A percentile compares a stretch with the other conserved stretches of the same genome.
These are phyloP conservation scores for Carassius carassius DNA, from an alignment of 2,113 vertebrate genomes.

Conservation along the genomic window DNA sequence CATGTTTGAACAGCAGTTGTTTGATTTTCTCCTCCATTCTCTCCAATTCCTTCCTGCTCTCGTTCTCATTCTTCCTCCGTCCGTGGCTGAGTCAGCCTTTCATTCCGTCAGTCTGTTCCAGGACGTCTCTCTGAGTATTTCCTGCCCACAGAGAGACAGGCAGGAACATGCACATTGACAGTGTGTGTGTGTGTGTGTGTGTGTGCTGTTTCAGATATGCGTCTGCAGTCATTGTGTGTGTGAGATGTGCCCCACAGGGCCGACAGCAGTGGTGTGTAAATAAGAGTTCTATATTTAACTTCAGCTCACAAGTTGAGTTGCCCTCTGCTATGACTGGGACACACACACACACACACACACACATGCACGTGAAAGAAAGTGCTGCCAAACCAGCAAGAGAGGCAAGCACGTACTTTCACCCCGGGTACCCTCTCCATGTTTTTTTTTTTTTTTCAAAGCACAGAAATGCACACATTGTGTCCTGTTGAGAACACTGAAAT, in stretches of 20 bases:
- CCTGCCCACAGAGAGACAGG: slow-evolving; percentile 51
- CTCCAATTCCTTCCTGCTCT: not conserved
- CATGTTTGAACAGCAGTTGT: not conserved
- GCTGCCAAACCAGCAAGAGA: not conserved
- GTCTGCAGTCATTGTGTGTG: slow-evolving; percentile 31
- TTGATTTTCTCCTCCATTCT: slow-evolving; percentile 11
- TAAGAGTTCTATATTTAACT: slow-evolving; percentile 56
- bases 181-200: slow-evolving; percentile 18
- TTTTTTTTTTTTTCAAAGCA: not conserved
- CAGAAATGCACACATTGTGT: not conserved
- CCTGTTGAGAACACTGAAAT: not conserved
- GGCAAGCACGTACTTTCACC: not conserved
- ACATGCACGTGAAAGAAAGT: not conserved
- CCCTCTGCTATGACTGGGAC: slow-evolving; percentile 19
- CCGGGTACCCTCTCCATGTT: not conserved
- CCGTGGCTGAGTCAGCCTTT: not conserved
- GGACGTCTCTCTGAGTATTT: slow-evolving; percentile 50
- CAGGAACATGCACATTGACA: slow-evolving; percentile 40
- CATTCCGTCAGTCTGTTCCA: slow-evolving; percentile 9
- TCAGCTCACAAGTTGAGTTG: slow-evolving; percentile 33
- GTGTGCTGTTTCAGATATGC: slow-evolving; percentile 21
- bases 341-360: slow-evolving; percentile 9
- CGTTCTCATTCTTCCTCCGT: not conserved
- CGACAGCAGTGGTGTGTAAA: slow-evolving; percentile 52
- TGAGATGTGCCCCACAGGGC: slow-evolving; percentile 21